Evolutionary conservation across 1,140 invertebrate genomes (phyloP), one percentile per base, ranked within the genome.

Genomic region (Calephelis virginiensis): DNA sequence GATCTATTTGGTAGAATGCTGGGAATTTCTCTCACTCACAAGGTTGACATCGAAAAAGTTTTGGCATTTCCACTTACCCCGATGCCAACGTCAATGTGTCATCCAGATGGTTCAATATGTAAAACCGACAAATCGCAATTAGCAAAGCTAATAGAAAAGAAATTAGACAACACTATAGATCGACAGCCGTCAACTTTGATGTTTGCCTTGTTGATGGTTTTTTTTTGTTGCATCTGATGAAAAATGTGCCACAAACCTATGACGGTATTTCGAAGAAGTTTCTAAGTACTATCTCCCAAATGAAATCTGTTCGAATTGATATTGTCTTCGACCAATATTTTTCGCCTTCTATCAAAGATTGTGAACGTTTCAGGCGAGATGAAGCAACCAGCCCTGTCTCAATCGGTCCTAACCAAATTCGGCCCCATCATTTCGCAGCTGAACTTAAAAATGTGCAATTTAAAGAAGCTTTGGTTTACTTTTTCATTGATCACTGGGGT

Each of bases 331-430:
- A 80, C 40, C 63, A 67, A 60, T 80, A 80, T 53, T 72, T 68
- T 38, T 50, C 63, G 8, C 74, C 76, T 5, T 75, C 70, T 0
- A 78, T 80, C 38, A 80, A 80, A 74, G 72, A 78, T 70, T 71
- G 64, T 67, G 76, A 77, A 64, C 71, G 61, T 53, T n/a, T n/a
- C n/a, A n/a, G 17, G 1, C 17, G 17, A 3, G 17, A 17, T 17
- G 17, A 17, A 17, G 1, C 3, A 17, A 17, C 17, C 1, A 17
- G 17, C 17, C 17, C 1, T 1, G 17, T 17, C 3, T 1, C 17
- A 17, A 17, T 17, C 14, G 75, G 70, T 14, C 70, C 73, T 40
- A 7, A 61, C 7, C 60, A 61, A 61, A 38, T 13, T 37, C 38
- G 71, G 66, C 67, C 73, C 3, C 6, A 45, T 11, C 5, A 61